Percentiles rank a stretch among this genome's conserved stretches.
These are phyloP conservation scores for Furcifer pardalis DNA, from an alignment of 2,797 vertebrate genomes.

Conservation along the genomic window DNA sequence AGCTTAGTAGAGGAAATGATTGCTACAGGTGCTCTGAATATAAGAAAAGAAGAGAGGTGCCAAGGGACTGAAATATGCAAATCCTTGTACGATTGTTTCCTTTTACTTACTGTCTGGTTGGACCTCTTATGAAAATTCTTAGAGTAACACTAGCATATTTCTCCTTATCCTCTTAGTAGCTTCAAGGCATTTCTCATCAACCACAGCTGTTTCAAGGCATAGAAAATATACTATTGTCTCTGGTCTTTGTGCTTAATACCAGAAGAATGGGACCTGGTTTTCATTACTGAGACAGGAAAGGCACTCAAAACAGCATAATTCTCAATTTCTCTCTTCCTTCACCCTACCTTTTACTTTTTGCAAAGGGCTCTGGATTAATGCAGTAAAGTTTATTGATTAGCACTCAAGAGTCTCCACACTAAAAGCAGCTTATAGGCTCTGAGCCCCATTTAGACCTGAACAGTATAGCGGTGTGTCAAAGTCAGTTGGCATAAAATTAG, in stretches of 20 bases:
- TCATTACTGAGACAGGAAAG: not conserved
- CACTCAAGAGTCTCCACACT: not conserved
- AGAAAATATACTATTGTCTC: not conserved
- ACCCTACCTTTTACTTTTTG: too few relatives aligned
- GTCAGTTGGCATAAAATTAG: too few relatives aligned
- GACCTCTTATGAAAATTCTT: not conserved
- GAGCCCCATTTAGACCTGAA: not conserved
- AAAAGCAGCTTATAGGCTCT: not conserved
- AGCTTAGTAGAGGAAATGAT: constrained; percentile 50
- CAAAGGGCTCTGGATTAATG: not conserved
- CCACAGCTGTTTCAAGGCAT: not conserved
- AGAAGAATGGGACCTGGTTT: not conserved
- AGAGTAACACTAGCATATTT: not conserved
- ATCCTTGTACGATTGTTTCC: not conserved
- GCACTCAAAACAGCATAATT: not conserved
- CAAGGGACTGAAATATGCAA: constrained; percentile 54
- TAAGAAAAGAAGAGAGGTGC: constrained; percentile 40
- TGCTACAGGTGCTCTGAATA: constrained; percentile 54
- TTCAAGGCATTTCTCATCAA: not conserved
- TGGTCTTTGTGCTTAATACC: not conserved
- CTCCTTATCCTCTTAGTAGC: constrained; percentile 6
- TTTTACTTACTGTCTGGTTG: constrained; percentile 34
- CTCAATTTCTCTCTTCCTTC: not conserved
- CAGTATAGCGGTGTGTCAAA: not conserved
- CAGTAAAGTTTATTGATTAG: too few relatives aligned